Conservation (phyloP, 2,797 vertebrate genomes). For the Vespertilio murinus region DNA sequence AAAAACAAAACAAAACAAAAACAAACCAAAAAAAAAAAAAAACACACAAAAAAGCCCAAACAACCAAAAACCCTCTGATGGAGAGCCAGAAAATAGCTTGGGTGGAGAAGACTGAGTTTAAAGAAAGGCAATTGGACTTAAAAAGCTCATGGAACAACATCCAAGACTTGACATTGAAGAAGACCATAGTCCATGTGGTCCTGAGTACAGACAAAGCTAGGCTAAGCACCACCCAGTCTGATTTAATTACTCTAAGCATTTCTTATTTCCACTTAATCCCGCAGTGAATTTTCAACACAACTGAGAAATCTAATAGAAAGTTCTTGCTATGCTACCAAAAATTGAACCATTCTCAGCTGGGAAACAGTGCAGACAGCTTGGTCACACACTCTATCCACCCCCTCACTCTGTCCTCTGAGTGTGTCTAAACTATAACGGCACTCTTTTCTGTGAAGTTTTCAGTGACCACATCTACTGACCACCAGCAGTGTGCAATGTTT, state of each 20-base stretch:
- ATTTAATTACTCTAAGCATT: conserved; percentile 14
- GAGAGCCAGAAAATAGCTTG: not conserved
- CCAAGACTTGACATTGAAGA: not conserved
- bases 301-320: not conserved
- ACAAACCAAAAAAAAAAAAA: too few relatives aligned
- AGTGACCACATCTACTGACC: not conserved
- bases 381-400: not conserved
- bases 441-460: not conserved
- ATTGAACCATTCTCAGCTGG: not conserved
- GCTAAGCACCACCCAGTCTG: not conserved
- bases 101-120: not conserved
- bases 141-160: not conserved
- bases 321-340: not conserved
- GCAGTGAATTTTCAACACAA: not conserved
- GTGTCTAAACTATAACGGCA: not conserved
- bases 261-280: conserved; percentile 31
- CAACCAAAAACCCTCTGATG: not conserved
- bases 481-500: not conserved
- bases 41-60: too few relatives aligned
- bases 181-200: not conserved
- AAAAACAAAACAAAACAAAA: too few relatives aligned
- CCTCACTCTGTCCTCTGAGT: not conserved
- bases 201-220: not conserved
- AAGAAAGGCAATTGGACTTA: not conserved
- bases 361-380: not conserved